Percentiles rank a stretch among this genome's conserved stretches.
Evolutionary conservation across 2,797 vertebrate genomes (phyloP).

Genomic region (Xenentodon cancila): DNA sequence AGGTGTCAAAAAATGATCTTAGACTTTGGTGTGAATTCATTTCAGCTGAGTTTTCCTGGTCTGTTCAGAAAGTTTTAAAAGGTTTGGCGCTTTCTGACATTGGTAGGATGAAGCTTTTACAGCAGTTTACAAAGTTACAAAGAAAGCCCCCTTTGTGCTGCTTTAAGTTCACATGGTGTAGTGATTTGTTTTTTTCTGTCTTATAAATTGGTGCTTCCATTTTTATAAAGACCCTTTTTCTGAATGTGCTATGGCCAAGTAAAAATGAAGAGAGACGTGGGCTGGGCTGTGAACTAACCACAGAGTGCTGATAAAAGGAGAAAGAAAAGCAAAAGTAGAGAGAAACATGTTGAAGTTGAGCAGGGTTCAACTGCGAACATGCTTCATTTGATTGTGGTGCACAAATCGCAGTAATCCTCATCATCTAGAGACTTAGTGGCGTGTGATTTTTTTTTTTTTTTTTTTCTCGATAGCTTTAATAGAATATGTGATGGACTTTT

Average conservation of each 20-base stretch:
- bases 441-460: neutral
- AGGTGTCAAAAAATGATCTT: no score
- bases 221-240: conserved; percentile 1
- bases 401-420: neutral
- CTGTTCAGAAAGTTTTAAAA: no score
- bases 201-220: neutral
- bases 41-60: no score
- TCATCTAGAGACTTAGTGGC: neutral
- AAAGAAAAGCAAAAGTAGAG: no score
- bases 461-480: conserved; percentile 3
- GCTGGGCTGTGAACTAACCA: neutral
- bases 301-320: no score
- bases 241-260: conserved; percentile 32
- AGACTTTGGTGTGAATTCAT: no score
- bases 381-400: conserved; percentile 25
- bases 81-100: no score
- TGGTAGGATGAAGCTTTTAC: no score
- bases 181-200: neutral
- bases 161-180: neutral
- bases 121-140: no score
- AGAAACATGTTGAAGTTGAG: conserved; percentile 40
- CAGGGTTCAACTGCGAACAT: conserved; percentile 55
- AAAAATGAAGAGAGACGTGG: neutral
- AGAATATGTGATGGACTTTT: no score
- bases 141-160: neutral